phyloP scores from a whole-genome alignment of 2,888 invertebrate genomes.

The Eupithecia tripunctaria region DNA sequence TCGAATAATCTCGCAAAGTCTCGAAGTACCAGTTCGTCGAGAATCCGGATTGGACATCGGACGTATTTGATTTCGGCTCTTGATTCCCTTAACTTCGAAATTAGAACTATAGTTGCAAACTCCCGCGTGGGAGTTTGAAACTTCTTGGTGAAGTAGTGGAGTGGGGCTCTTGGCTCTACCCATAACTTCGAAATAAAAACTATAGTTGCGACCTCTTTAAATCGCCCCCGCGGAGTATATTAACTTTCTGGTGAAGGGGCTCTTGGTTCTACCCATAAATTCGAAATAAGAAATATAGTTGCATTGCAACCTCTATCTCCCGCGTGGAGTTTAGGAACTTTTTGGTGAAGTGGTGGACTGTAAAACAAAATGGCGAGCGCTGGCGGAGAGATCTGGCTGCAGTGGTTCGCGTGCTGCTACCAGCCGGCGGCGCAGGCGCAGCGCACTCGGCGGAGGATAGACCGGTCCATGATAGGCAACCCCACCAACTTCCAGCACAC shows the following conservation, averaged over 20 bases:
- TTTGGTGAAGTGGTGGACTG: slow-evolving; percentile 56
- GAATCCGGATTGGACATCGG: slow-evolving; percentile 49
- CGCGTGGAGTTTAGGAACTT: slow-evolving; percentile 15
- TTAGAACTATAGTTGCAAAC: slow-evolving; percentile 16
- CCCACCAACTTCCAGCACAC: slow-evolving; percentile 98
- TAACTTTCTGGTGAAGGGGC: slow-evolving; percentile 39
- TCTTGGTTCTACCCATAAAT: slow-evolving; percentile 47
- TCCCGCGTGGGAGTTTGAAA: slow-evolving; percentile 13
- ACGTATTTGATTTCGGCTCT: slow-evolving; percentile 47
- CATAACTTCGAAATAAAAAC: slow-evolving; percentile 41
- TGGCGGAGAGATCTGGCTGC: slow-evolving; percentile 94
- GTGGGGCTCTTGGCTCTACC: slow-evolving; percentile 49
- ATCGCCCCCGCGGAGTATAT: too few relatives aligned
- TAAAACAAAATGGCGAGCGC: slow-evolving; percentile 86
- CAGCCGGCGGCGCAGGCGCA: slow-evolving; percentile 91
- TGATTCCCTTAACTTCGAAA: slow-evolving; percentile 43
- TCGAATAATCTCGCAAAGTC: slow-evolving; percentile 21
- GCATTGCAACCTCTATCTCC: too few relatives aligned
- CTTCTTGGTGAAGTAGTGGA: slow-evolving; percentile 53
- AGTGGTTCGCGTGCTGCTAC: slow-evolving; percentile 96
- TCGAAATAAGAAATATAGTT: slow-evolving; percentile 29
- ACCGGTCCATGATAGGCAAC: slow-evolving; percentile 97
- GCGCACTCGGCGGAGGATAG: slow-evolving; percentile 90
- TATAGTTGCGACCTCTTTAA: slow-evolving; percentile 5
- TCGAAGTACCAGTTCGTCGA: slow-evolving; percentile 49